A percentile compares a stretch with the other conserved stretches of the same genome.
phyloP scores from a whole-genome alignment of 1,140 invertebrate species.

The Artemia franciscana region DNA sequence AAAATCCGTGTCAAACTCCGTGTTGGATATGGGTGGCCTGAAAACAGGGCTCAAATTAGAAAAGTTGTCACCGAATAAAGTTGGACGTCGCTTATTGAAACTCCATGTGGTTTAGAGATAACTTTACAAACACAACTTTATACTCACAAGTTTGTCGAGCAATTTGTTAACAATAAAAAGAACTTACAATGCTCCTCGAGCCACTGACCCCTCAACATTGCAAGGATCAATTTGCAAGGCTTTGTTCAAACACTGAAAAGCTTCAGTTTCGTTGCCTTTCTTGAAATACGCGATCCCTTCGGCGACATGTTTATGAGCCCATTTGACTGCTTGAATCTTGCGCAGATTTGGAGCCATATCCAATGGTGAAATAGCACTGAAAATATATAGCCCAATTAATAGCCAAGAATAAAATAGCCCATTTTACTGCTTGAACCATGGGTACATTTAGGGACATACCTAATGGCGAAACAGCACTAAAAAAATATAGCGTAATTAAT shows the following conservation, averaged over 20 bases:
- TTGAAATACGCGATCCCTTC: conserved; percentile 87
- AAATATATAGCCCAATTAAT: no score
- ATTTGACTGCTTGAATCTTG: conserved; percentile 67
- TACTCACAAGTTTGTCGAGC: no score
- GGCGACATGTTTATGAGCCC: conserved; percentile 71
- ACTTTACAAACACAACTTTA: no score
- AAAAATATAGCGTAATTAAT: no score
- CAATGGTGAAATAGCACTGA: conserved; percentile 32
- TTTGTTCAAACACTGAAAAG: conserved; percentile 83
- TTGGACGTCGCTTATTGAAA: no score
- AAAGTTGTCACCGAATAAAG: no score
- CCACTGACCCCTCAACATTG: conserved; percentile 82
- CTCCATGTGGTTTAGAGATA: no score
- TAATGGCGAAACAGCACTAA: conserved; percentile 32
- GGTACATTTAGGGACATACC: conserved; percentile 61
- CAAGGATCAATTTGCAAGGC: conserved; percentile 70
- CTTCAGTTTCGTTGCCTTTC: conserved; percentile 63
- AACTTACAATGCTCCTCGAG: conserved; percentile 60
- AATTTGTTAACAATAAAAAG: no score
- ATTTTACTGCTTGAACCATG: conserved; percentile 67
- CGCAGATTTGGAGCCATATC: conserved; percentile 61
- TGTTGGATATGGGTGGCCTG: no score
- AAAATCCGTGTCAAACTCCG: no score
- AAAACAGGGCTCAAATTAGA: no score
- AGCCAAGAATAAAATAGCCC: no score